Evolutionary conservation across 2,888 invertebrate species (phyloP).

Genomic region (Strigamia maritima): DNA sequence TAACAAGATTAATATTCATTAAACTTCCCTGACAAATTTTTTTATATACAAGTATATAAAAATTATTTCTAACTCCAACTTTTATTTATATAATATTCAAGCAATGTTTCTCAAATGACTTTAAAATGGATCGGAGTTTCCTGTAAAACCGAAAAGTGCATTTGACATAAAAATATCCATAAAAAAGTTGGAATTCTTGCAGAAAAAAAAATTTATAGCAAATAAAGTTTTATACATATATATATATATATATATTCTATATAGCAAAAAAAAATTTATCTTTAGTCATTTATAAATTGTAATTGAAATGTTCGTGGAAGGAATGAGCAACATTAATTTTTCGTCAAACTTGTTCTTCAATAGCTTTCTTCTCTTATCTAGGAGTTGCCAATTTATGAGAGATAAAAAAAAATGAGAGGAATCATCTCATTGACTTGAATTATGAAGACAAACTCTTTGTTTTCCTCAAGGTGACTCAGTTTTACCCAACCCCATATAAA

Average conservation of each 20-base stretch:
- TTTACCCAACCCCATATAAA: not conserved
- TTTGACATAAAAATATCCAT: not conserved
- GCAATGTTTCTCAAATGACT: not conserved
- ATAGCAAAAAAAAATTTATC: not conserved
- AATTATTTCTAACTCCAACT: not conserved
- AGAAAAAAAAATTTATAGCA: not conserved
- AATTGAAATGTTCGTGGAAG: not conserved
- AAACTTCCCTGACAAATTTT: too few relatives aligned
- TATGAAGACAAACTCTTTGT: not conserved
- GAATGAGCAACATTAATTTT: not conserved
- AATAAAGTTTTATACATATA: too few relatives aligned
- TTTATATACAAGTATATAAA: too few relatives aligned
- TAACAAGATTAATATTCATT: too few relatives aligned
- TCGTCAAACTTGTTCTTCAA: not conserved
- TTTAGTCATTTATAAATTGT: not conserved
- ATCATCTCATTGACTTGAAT: not conserved
- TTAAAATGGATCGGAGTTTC: not conserved
- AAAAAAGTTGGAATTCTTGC: not conserved
- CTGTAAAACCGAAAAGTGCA: not conserved
- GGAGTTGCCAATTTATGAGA: not conserved
- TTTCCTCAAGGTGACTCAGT: conserved; percentile 5
- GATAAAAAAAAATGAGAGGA: not conserved
- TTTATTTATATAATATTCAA: not conserved
- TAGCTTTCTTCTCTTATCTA: not conserved
- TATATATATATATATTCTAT: too few relatives aligned